Evolutionary conservation across 2,113 vertebrate species (phyloP), one percentile per base, ranked within the genome.

Genomic region (Microcebus lehilahytsara): DNA sequence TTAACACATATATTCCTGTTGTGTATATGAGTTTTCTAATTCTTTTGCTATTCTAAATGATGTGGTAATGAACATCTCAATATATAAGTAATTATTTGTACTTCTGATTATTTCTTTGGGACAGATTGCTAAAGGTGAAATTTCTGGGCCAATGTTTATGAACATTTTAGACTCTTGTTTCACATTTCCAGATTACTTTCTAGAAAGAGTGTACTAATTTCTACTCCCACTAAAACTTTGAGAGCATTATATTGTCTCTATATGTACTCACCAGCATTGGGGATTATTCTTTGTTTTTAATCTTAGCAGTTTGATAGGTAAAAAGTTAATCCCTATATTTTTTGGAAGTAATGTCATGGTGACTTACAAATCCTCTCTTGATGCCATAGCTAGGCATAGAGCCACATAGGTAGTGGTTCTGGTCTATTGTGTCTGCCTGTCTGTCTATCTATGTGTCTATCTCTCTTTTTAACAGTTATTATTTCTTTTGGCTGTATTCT

Each of bases 81-180:
- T 93, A 66, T 34, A 71, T 78, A 94, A 80, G 69, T 56, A 34
- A 49, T 92, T 83, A n/a, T 74, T 90, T 62, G 12, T 96, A 51
- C 49, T 58, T 84, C 23, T 87, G 23, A 56, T 85, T 92, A 56
- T 77, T 89, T 89, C 64, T 53, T 90, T 94, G 85, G 51, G 49
- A 37, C 66, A 72, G 22, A 95, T 89, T 89, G 78, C 12, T 85
- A 42, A 30, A 85, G 83, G 49, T 71, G 58, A 88, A 97, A 93
- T 93, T 96, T 32, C 77, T 93, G 42, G 42, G 25, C 58, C 19
- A 74, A 85, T 90, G 51, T 17, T 93, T 93, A 91, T 40, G 49
- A 66, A 46, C 42, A 34, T 89, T 91, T 92, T 91, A 91, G 46
- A 86, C 69, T 60, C n/a, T 89, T 75, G 49, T 96, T 66, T 93